Base-by-base conservation (phyloP, 1,140 invertebrate species). In the Druon quercuslanigerum region DNA sequence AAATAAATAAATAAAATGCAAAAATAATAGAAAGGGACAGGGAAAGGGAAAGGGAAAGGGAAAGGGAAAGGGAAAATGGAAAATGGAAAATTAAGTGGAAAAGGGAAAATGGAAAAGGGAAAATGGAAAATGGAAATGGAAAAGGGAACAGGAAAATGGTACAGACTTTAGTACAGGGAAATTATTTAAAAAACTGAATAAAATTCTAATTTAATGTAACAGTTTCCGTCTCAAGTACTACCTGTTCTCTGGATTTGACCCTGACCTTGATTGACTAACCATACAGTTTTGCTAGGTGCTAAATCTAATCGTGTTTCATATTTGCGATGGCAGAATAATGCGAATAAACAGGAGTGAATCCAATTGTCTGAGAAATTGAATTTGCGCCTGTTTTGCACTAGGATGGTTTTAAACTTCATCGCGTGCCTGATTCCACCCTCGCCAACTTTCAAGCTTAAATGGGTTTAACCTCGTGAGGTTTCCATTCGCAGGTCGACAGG, bases 351-450 rank as follows among this genome's bases (percentile, higher is more conserved):
- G 25, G 40, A 40, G 57, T 33, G 57, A 66, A 66, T 66, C 57
- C 57, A 66, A 66, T 66, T 66, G 57, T 66, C 20, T 40, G 57
- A 66, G 57, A 66, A 33, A 66, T 66, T 66, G 57, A 66, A 66
- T 66, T 66, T 66, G 57, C 57, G 16, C 57, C 40, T 66, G 57
- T 66, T 66, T 46, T 66, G 57, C 57, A 66, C 57, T 66, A 40
- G 57, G 25, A 66, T 66, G 57, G 57, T 66, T 66, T 66, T 66
- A 66, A 66, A 66, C 57, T 16, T 66, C 73, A 77, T 86, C 79
- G 85, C 83, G 84, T 86, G 84, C 72, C 51, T 78, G 77, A 76
- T 80, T 77, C 71, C 77, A 83, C 57, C 56, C 57, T 56, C 56
- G 71, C 46, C 40, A 81, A 85, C 79, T 79, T 83, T 83, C 72